Conservation (phyloP, 1,140 invertebrate genomes). For the Solen grandis region DNA sequence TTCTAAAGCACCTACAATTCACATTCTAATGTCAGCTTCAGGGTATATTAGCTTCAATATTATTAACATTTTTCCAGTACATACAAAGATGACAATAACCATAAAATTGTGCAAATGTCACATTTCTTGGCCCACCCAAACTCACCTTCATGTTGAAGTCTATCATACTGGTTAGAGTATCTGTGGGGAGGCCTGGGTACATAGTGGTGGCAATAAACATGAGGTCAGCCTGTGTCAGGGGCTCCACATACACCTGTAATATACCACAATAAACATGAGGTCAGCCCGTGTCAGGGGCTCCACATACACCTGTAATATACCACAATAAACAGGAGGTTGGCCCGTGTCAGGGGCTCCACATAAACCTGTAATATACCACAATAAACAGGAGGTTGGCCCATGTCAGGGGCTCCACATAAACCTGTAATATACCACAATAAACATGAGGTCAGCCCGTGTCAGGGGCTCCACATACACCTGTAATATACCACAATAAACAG, state of each 20-base stretch:
- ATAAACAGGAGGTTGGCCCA: constrained; percentile 88
- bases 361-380: constrained; percentile 87
- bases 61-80: too few relatives aligned
- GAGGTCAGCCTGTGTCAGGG: constrained; percentile 89
- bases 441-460: constrained; percentile 87
- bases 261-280: constrained; percentile 85
- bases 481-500: constrained; percentile 83
- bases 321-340: constrained; percentile 88
- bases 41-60: too few relatives aligned
- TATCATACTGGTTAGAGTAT: constrained; percentile 88
- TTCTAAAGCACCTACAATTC: too few relatives aligned
- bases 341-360: constrained; percentile 88
- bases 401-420: constrained; percentile 92
- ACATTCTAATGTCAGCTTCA: too few relatives aligned
- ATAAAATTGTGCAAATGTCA: too few relatives aligned
- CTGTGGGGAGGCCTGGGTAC: constrained; percentile 80
- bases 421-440: constrained; percentile 84
- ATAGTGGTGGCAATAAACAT: constrained; percentile 82
- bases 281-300: constrained; percentile 90
- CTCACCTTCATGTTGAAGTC: constrained; percentile 87
- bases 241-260: constrained; percentile 89
- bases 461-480: constrained; percentile 93
- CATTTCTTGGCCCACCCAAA: too few relatives aligned
- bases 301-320: constrained; percentile 88
- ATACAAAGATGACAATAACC: too few relatives aligned